Conservation (phyloP, 2,797 vertebrate species). For the Schizopygopsis malacanthus region DNA sequence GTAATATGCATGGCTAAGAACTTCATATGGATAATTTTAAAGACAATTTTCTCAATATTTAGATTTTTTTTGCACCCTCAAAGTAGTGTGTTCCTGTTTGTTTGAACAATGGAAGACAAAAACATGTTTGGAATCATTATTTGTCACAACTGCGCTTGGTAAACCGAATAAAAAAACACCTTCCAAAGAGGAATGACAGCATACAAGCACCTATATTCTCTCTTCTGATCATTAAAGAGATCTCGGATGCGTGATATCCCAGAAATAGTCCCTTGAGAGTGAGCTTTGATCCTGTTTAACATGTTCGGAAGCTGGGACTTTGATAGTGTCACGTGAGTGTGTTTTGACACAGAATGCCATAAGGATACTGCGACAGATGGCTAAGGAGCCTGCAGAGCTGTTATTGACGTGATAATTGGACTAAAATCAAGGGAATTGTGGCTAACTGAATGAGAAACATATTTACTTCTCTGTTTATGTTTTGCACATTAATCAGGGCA, state of each 20-base stretch:
- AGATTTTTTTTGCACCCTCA: no score
- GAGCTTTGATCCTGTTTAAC: constrained; percentile 6
- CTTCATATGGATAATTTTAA: no score
- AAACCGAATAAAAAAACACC: neutral
- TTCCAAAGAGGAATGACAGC: neutral
- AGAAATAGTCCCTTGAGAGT: neutral
- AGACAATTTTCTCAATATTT: no score
- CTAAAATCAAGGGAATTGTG: neutral
- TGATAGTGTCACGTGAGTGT: constrained; percentile 11
- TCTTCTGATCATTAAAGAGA: constrained; percentile 18
- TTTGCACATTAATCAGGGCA: neutral
- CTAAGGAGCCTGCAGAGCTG: constrained; percentile 5
- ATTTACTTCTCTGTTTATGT: neutral
- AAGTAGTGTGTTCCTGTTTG: neutral
- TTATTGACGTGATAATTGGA: constrained; percentile 1
- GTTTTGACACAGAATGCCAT: constrained; percentile 24
- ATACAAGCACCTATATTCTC: neutral
- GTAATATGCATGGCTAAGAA: no score
- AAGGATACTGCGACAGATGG: constrained; percentile 25
- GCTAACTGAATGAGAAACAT: constrained; percentile 12
- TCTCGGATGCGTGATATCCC: neutral
- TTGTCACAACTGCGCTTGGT: no score
- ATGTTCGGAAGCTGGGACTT: neutral
- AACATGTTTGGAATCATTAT: constrained; percentile 1
- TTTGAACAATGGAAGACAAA: neutral